Evolutionary conservation across 2,797 vertebrate species (phyloP).

Genomic region (Heteromormyrus szaboi): DNA sequence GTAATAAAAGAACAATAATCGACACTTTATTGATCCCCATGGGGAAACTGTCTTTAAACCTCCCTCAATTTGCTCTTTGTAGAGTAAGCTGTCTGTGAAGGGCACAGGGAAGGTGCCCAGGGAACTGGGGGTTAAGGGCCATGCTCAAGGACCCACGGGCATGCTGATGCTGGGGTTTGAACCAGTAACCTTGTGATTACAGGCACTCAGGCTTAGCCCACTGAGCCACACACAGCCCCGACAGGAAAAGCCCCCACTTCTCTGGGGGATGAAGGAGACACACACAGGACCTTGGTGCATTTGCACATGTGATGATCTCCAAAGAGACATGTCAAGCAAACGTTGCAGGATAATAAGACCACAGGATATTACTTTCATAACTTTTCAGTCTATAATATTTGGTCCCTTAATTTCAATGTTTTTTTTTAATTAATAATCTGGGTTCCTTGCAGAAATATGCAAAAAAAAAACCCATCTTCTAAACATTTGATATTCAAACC

Average conservation of each 20-base stretch:
- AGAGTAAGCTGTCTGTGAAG: not conserved
- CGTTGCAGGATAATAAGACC: not conserved
- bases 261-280: not conserved
- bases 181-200: not conserved
- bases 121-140: not conserved
- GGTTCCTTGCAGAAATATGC: slow-evolving; percentile 22
- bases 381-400: slow-evolving; percentile 40
- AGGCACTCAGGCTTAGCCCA: not conserved
- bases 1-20: not conserved
- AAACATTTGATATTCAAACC: slow-evolving; percentile 27
- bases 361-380: slow-evolving; percentile 34
- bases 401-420: slow-evolving; percentile 51
- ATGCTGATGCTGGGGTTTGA: not conserved
- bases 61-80: not conserved
- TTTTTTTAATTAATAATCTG: slow-evolving; percentile 27
- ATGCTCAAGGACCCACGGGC: too few species aligned
- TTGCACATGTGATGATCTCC: not conserved
- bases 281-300: not conserved
- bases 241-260: not conserved
- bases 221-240: not conserved
- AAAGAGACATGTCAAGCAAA: not conserved
- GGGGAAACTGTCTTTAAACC: not conserved
- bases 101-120: not conserved
- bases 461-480: slow-evolving; percentile 25
- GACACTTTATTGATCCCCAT: not conserved